Base-by-base conservation (phyloP, 2,888 invertebrate genomes). In the Reticulitermes lucifugus region DNA sequence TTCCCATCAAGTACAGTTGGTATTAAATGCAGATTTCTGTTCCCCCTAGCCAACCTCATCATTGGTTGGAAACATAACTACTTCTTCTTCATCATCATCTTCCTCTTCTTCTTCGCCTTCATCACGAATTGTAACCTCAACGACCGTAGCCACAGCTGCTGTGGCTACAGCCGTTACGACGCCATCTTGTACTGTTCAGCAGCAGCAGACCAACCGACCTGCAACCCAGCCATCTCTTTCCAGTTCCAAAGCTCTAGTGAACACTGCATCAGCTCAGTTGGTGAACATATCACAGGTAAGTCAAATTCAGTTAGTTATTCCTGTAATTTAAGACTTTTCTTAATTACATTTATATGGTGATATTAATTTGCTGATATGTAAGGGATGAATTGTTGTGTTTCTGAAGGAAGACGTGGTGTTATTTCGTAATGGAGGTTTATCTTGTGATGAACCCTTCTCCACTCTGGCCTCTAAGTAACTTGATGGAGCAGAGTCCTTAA, bases 221-320 rank as follows among this genome's bases (percentile, higher is more conserved):
- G 43, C 77, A 1, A 29, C 41, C 14, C 60, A 55, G n/a, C 55
- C 79, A 10, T 79, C 79, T 43, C 46, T 84, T 22, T 43, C 84
- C 59, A 81, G 80, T 41, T 35, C 84, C 21, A 79, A 80, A 41
- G 73, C 43, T 55, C 22, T 70, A 25, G 81, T 81, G 21, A 81
- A 43, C n/a, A 21, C 55, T 22, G 18, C 84, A 35, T 70, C 80
- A 6, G 79, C 85, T 46, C 85, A 85, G 25, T 22, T 85, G 77
- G 71, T 85, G 5, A 79, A 77, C 35, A 43, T 85, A 46, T 79
- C 85, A 65, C 85, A 85, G 83, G 85, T 85, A 25, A 25, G 55
- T 79, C 2, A 41, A 18, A 55, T 18, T 18, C 14, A 55, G 18
- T 14, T 55, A 46, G 9, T 46, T 46, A 12, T 46, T 46, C 46